These are phyloP conservation scores for Meloe dianella DNA, from an alignment of 2,888 invertebrate genomes.

Conservation along the genomic window DNA sequence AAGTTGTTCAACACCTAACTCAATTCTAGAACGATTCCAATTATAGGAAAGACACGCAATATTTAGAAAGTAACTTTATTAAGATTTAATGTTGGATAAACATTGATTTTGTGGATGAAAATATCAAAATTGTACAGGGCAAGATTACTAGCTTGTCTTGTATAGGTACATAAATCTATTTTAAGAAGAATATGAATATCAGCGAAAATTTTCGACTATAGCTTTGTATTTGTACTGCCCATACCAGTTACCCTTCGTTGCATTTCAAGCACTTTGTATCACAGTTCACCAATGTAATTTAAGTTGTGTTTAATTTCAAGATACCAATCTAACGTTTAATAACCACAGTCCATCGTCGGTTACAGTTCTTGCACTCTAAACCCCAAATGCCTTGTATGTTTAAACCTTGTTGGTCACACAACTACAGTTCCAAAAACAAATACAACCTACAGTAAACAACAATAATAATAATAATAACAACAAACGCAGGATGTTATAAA, in stretches of 20 bases:
- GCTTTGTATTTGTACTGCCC: neutral
- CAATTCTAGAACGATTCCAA: neutral
- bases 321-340: constrained; percentile 4
- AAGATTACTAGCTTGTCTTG: too few relatives aligned
- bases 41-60: neutral
- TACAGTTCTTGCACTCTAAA: constrained; percentile 1
- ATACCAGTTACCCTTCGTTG: neutral
- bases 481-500: constrained; percentile 31
- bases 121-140: too few relatives aligned
- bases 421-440: neutral
- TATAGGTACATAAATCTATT: too few relatives aligned
- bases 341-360: constrained; percentile 6
- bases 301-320: constrained; percentile 6
- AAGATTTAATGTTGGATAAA: neutral
- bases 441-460: neutral
- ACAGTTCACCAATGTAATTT: neutral
- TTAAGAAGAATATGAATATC: too few relatives aligned
- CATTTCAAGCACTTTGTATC: neutral
- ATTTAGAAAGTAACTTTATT: neutral
- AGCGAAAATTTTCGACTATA: too few relatives aligned
- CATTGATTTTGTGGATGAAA: neutral
- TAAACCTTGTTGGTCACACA: neutral
- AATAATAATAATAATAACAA: neutral
- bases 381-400: neutral
- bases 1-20: neutral